Evolutionary conservation across 2,113 vertebrate species (phyloP), one percentile per base, ranked within the genome.

Genomic region (Brienomyrus longianalis): DNA sequence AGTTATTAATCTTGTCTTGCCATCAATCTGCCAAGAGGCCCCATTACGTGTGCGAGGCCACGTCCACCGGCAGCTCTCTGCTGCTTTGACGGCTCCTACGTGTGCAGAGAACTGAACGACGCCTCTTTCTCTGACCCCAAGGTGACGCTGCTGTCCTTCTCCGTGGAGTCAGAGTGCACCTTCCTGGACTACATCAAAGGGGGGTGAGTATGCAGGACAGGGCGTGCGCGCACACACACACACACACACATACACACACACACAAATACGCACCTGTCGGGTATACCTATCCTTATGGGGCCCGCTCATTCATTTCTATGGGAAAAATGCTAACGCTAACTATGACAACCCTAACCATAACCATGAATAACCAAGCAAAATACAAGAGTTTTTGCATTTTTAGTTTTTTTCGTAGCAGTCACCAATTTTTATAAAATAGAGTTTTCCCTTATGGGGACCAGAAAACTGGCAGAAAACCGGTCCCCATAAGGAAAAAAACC

Each of bases 161-260:
- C 97, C 0, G 97, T 98, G 94, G 98, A 99, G 92, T 97, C 98
- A 0, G 98, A 99, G 92, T 97, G 96, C 91, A 98, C 97, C 0
- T 99, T 99, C 94, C 96, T 99, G 48, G 98, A 99, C 93, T 98
- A 98, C 95, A 99, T 99, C 93, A 98, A 97, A 95, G 98, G 98
- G 94, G 98, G 97, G 98, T 98, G 94, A 98, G 98, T 91, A 56
- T 35, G 2, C 39, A 39, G 35, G 62, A 62, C n/a, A 56, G 23
- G 77, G 6, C 43, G 5, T 23, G 8, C 19, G 87, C 23, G 10
- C 15, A 89, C 50, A 90, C 8, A 87, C 47, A 13, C n/a, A 86
- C 45, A 23, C 21, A 7, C 21, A 10, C 45, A 6, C 43, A 62
- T 11, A 77, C 13, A 6, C 11, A 87, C 23, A 54, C 15, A 90